Evolutionary conservation across 2,888 invertebrate species (phyloP).

Genomic region (Branchipolynoe longqiensis): DNA sequence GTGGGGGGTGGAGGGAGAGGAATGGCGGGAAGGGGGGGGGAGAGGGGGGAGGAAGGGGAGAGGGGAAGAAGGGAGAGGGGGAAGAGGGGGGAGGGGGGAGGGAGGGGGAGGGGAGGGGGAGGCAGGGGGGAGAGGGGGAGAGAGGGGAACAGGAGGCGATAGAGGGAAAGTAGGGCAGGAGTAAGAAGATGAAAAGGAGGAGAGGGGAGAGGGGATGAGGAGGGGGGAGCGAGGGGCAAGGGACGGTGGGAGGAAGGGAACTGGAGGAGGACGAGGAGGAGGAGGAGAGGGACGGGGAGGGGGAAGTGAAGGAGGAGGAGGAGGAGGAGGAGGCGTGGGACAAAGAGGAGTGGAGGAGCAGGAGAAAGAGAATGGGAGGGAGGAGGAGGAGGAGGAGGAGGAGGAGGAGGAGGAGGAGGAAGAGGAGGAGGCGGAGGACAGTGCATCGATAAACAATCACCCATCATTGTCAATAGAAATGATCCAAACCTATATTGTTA

Average conservation of each 20-base stretch:
- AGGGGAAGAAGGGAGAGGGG: background rate
- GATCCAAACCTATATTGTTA: too few species aligned
- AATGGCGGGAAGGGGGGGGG: background rate
- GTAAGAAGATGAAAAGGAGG: background rate
- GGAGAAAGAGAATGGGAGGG: background rate
- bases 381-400: background rate
- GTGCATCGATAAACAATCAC: too few species aligned
- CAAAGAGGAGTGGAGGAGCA: background rate
- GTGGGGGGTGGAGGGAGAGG: background rate
- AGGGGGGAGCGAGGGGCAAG: background rate
- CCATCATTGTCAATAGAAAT: too few species aligned
- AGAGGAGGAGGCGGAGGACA: too few species aligned
- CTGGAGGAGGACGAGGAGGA: background rate
- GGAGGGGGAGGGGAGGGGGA: background rate
- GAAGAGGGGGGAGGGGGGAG: background rate
- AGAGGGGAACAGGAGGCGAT: background rate
- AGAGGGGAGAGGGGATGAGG: background rate
- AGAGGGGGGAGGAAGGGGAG: background rate
- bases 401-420: background rate
- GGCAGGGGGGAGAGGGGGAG: background rate
- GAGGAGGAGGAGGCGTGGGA: background rate
- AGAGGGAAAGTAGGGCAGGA: background rate
- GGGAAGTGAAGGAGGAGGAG: background rate
- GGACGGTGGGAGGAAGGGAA: background rate
- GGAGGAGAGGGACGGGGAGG: background rate